Percentiles rank a stretch among this genome's conserved stretches.
Evolutionary conservation across 2,113 vertebrate species (phyloP).

Genomic region (Pelmatolapia mariae): DNA sequence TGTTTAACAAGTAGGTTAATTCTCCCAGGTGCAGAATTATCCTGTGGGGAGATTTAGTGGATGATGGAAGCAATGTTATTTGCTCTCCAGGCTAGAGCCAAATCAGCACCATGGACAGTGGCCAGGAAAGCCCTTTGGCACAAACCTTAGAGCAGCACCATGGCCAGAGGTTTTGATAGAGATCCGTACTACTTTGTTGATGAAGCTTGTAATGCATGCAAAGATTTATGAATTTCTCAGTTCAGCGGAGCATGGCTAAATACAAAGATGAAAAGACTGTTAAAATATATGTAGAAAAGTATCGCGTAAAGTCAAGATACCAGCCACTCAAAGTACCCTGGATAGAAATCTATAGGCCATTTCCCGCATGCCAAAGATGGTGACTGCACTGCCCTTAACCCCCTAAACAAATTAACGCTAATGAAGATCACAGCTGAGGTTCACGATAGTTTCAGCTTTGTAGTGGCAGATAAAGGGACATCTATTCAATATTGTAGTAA

Average conservation of each 20-base stretch:
- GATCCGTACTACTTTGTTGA: neutral
- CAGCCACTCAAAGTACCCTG: neutral
- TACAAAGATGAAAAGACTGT: neutral
- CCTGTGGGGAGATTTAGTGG: neutral
- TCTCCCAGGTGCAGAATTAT: neutral
- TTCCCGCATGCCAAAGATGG: neutral
- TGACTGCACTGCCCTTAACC: neutral
- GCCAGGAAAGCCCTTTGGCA: neutral
- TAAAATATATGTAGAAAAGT: neutral
- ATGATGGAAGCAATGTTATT: neutral
- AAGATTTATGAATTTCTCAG: neutral
- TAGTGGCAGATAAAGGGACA: neutral
- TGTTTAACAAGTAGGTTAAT: neutral
- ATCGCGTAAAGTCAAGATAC: neutral
- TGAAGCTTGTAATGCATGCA: neutral
- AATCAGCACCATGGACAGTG: neutral
- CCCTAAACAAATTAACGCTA: neutral
- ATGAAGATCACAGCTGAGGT: neutral
- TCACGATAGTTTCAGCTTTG: neutral
- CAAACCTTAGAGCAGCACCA: neutral
- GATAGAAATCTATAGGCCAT: neutral
- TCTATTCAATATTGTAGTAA: neutral
- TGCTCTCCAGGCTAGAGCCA: neutral
- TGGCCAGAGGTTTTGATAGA: neutral
- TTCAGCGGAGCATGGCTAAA: neutral